A percentile compares a stretch with the other conserved stretches of the same genome.
Evolutionary conservation across 92 coral and sea anemone species (phyloP).

Genomic region (Siderastrea radians): DNA sequence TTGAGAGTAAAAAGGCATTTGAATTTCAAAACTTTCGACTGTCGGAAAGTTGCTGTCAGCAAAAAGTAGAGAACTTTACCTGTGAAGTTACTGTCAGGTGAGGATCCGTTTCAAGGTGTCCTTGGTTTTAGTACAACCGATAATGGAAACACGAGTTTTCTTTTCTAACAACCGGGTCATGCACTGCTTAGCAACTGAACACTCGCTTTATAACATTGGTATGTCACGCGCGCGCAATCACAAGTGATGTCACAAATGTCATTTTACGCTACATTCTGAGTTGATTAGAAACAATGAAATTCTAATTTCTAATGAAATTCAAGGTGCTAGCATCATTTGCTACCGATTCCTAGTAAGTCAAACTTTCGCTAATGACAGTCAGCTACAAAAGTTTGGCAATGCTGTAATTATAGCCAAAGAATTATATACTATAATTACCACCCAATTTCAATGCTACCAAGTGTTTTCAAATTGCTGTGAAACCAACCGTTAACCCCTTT

Average conservation of each 20-base stretch:
- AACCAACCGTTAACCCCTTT: conserved; percentile 1
- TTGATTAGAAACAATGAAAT: no score
- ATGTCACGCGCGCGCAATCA: conserved; percentile 23
- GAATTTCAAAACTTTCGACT: not conserved
- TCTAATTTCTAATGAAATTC: not conserved
- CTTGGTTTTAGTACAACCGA: not conserved
- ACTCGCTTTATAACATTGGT: not conserved
- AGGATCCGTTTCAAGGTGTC: not conserved
- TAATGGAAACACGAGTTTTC: not conserved
- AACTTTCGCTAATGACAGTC: not conserved
- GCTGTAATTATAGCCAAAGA: not conserved
- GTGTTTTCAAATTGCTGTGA: conserved; percentile 5
- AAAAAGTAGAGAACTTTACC: conserved; percentile 23
- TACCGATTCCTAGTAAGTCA: not conserved
- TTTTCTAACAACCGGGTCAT: conserved; percentile 13
- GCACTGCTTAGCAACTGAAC: conserved; percentile 52
- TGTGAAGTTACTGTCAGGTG: not conserved
- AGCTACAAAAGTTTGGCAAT: not conserved
- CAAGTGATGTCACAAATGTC: not conserved
- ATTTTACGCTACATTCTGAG: not conserved
- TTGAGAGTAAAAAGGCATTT: not conserved
- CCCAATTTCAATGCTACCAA: not conserved
- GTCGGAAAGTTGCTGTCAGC: not conserved
- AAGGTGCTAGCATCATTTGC: not conserved
- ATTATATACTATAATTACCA: not conserved